These are phyloP conservation scores for Notolabrus celidotus DNA, from an alignment of 2,797 vertebrate genomes.

Conservation along the genomic window DNA sequence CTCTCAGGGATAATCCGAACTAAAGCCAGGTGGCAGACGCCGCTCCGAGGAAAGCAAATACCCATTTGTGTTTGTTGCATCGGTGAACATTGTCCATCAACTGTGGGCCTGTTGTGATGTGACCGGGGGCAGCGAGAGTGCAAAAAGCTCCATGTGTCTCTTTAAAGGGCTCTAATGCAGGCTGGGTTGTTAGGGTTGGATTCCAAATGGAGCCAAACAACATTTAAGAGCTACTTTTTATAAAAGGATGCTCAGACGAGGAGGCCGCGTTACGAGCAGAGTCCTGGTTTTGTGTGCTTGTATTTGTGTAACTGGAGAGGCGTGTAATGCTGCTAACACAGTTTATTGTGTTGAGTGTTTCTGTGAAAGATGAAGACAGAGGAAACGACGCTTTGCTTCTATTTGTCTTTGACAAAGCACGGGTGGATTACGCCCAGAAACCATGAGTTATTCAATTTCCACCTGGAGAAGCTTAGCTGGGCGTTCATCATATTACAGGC, in stretches of 20 bases:
- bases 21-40: constrained; percentile 74
- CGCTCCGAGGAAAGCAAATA: constrained; percentile 72
- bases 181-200: background rate
- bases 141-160: constrained; percentile 65
- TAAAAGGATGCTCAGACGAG: constrained; percentile 23
- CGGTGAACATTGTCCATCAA: constrained; percentile 83
- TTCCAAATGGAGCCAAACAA: constrained; percentile 24
- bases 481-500: constrained; percentile 80
- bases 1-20: constrained; percentile 57
- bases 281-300: constrained; percentile 26
- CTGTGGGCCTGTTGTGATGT: constrained; percentile 67
- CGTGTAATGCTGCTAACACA: constrained; percentile 59
- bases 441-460: constrained; percentile 87
- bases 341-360: constrained; percentile 44
- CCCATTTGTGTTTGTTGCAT: constrained; percentile 80
- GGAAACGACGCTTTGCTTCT: constrained; percentile 52
- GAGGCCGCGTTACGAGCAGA: constrained; percentile 1
- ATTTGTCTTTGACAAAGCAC: constrained; percentile 76
- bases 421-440: constrained; percentile 80
- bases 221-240: constrained; percentile 25
- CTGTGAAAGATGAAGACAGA: constrained; percentile 29
- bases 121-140: constrained; percentile 71
- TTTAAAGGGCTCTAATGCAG: constrained; percentile 39
- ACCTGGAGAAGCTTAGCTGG: constrained; percentile 82
- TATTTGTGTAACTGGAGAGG: constrained; percentile 52